Conservation (phyloP, 2,113 vertebrate species). For the Pseudois nayaur region DNA sequence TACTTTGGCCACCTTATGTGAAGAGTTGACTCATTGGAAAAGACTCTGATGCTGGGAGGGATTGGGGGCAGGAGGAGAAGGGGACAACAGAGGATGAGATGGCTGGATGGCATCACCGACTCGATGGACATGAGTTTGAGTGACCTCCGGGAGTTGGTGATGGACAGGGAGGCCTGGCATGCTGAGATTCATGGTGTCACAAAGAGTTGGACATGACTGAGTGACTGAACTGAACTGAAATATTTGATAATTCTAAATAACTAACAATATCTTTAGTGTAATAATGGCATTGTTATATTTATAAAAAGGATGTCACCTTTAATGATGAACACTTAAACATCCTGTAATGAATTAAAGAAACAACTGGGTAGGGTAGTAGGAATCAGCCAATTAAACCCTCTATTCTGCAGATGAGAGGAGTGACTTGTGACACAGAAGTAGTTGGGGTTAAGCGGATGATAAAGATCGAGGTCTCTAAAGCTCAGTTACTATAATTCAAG, state of each 20-base stretch:
- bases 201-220: too few species aligned
- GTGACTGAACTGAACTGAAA: neutral
- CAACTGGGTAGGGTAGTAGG: neutral
- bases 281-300: neutral
- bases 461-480: neutral
- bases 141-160: too few species aligned
- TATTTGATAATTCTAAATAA: neutral
- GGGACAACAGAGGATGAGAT: too few species aligned
- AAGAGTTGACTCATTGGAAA: too few species aligned
- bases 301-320: neutral
- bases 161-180: too few species aligned
- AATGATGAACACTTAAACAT: neutral
- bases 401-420: neutral
- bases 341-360: neutral
- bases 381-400: neutral
- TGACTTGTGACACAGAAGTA: neutral
- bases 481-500: neutral
- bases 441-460: neutral
- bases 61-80: too few species aligned
- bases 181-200: fast-evolving
- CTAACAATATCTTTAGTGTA: neutral
- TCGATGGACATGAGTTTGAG: too few species aligned
- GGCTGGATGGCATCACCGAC: too few species aligned
- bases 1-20: too few species aligned
- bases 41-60: too few species aligned